phyloP scores from a whole-genome alignment of 1,140 invertebrate species.

The Odontomachus brunneus region DNA sequence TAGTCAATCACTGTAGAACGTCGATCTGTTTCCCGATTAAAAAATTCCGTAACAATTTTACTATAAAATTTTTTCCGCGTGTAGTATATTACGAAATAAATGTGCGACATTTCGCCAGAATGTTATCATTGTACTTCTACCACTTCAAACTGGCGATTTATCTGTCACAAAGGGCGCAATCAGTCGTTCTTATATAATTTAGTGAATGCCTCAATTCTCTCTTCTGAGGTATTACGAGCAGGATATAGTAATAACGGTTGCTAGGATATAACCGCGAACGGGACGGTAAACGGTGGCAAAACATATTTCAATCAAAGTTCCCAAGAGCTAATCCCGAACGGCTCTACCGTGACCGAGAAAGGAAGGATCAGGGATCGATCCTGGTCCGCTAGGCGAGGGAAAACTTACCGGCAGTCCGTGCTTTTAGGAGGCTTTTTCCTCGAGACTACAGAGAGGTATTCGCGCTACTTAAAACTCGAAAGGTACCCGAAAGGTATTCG shows the following conservation, averaged over 20 bases:
- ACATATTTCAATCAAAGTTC: slow-evolving; percentile 82
- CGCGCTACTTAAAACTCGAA: slow-evolving; percentile 27
- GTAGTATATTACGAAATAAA: neutral
- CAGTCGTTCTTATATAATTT: slow-evolving; percentile 45
- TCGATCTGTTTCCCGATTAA: no score
- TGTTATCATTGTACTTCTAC: neutral
- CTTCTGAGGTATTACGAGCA: slow-evolving; percentile 57
- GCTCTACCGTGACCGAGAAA: slow-evolving; percentile 56
- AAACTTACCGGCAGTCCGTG: slow-evolving; percentile 35
- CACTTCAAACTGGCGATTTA: neutral
- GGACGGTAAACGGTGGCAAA: slow-evolving; percentile 78
- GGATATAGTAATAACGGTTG: slow-evolving; percentile 70
- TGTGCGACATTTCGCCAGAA: neutral
- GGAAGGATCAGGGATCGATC: slow-evolving; percentile 66
- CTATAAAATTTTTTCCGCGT: no score
- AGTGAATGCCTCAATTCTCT: slow-evolving; percentile 16
- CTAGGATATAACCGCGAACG: slow-evolving; percentile 71
- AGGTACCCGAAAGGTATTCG: slow-evolving; percentile 39
- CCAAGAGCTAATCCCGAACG: slow-evolving; percentile 77
- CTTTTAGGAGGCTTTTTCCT: slow-evolving; percentile 53
- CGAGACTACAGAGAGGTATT: slow-evolving; percentile 28
- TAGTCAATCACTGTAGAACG: no score
- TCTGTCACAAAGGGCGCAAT: neutral
- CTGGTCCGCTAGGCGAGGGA: slow-evolving; percentile 42
- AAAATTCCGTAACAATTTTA: no score